Conservation (phyloP, 2,113 vertebrate species). For the Sinocyclocheilus anophthalmus region DNA sequence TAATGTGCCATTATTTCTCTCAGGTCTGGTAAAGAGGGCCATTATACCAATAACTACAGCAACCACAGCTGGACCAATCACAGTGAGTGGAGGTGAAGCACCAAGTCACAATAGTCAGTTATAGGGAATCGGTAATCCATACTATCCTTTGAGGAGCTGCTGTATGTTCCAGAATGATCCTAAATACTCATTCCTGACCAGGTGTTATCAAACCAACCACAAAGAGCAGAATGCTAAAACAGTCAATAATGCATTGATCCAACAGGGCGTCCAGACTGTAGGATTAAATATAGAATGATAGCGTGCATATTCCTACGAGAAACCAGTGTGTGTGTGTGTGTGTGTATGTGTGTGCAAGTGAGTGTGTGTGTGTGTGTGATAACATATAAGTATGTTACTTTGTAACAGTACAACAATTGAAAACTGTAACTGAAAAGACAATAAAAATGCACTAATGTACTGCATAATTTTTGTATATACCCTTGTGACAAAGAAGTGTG, state of each 20-base stretch:
- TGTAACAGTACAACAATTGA: not conserved
- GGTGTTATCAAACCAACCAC: conserved; percentile 73
- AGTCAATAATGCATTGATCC: conserved; percentile 82
- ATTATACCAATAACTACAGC: conserved; percentile 38
- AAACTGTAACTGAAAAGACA: not conserved
- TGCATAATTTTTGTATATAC: no score
- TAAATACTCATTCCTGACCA: conserved; percentile 50
- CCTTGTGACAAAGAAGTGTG: no score
- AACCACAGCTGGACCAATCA: conserved; percentile 57
- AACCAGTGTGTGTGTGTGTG: not conserved
- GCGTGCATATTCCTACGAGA: conserved; percentile 60
- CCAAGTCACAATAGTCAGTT: conserved; percentile 81
- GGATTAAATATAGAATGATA: conserved; percentile 72
- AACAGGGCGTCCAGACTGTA: conserved; percentile 74
- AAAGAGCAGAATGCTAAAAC: conserved; percentile 80
- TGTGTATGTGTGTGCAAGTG: not conserved
- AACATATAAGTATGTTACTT: not conserved
- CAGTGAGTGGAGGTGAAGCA: conserved; percentile 66
- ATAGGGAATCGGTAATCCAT: conserved; percentile 84
- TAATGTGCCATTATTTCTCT: conserved; percentile 1
- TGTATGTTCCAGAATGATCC: conserved; percentile 86
- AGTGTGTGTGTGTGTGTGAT: not conserved
- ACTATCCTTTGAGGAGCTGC: conserved; percentile 84
- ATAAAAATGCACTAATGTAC: not conserved
- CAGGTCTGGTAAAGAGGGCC: not conserved